phyloP scores from a whole-genome alignment of 2,888 invertebrate species.

The Rhodophaea formosa region DNA sequence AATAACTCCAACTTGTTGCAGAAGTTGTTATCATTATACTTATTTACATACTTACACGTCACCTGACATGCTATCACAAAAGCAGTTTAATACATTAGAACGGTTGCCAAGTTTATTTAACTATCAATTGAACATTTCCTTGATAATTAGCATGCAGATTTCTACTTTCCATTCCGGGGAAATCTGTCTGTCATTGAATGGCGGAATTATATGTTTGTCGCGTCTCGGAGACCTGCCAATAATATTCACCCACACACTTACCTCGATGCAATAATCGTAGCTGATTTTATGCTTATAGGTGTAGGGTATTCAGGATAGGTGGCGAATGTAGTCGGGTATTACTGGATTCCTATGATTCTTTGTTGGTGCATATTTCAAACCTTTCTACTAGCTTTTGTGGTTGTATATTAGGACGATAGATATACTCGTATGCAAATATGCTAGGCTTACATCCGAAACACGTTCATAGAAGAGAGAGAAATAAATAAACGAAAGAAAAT shows the following conservation, averaged over 20 bases:
- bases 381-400: not conserved
- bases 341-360: slow-evolving; percentile 1
- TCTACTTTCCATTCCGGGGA: not conserved
- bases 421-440: no score
- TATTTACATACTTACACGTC: no score
- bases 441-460: no score
- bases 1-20: no score
- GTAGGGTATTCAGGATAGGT: slow-evolving; percentile 25
- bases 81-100: not conserved
- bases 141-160: not conserved
- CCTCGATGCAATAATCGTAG: slow-evolving; percentile 62
- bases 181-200: slow-evolving; percentile 47
- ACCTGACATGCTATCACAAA: no score
- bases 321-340: slow-evolving; percentile 2
- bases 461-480: no score
- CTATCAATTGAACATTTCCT: not conserved
- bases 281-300: slow-evolving; percentile 66
- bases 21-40: no score
- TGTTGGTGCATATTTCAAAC: not conserved
- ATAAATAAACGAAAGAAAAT: no score
- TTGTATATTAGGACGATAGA: not conserved
- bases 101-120: not conserved
- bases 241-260: slow-evolving; percentile 75
- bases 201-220: slow-evolving; percentile 55
- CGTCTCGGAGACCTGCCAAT: slow-evolving; percentile 67